Evolutionary conservation across 1,140 invertebrate genomes (phyloP), one percentile per base, ranked within the genome.

Genomic region (Mylabris phalerata): DNA sequence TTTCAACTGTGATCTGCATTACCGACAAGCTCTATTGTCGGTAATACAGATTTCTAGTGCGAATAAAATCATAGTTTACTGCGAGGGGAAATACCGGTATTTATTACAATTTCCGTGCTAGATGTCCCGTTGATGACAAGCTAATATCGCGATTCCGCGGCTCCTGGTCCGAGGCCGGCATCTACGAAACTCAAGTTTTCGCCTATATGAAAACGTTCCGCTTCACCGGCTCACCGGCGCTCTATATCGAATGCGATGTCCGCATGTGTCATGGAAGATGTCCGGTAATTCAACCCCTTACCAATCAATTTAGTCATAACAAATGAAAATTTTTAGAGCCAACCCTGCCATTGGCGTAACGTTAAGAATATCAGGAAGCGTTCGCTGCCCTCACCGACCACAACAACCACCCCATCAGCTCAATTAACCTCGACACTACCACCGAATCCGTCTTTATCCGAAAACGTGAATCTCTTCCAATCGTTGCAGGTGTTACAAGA

Each of bases 141-240:
- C 75, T 95, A 39, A 95, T 95, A 71, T 93, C 90, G 52, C 83
- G 90, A 65, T 95, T 95, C 75, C 81, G 92, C 40, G 92, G 93
- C 13, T 91, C 90, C n/a, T 92, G 90, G 90, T 90, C 88, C 0
- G 89, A 93, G 67, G 83, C 86, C 41, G 90, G 89, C 27, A 82
- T 93, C n/a, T 94, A 89, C 71, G 91, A 94, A 75, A 94, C 91
- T 0, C 91, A 94, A 73, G 91, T 95, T 7, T 95, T 90, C 71
- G 92, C 93, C 1, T 95, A 95, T 69, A 92, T 95, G 88, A 95
- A 95, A 77, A 94, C 93, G 3, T 95, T 95, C 75, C 81, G 92
- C 58, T 95, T 95, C 73, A 95, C 92, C 0, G 92, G 92, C 6
- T 94, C 91, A 0, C 92, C 92, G 2, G 92, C 92, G 3, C 79